Percentiles rank a stretch among this genome's conserved stretches.
These are phyloP conservation scores for Acomys russatus DNA, from an alignment of 2,797 vertebrate species.

Conservation along the genomic window DNA sequence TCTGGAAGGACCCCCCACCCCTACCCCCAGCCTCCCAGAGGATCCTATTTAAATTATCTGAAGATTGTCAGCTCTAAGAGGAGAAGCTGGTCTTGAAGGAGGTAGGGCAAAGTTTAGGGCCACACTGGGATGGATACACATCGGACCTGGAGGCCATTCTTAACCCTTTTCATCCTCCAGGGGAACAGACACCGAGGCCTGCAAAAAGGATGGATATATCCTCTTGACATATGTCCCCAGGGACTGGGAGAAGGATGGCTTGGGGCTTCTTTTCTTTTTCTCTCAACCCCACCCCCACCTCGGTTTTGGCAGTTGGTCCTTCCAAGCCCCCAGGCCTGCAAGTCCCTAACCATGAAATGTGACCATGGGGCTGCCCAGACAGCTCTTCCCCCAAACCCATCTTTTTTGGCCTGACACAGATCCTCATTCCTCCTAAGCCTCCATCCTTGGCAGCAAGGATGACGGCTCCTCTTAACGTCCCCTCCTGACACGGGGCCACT, in stretches of 20 bases:
- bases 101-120: conserved; percentile 61
- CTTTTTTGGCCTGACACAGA: conserved; percentile 29
- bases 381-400: neutral
- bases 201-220: neutral
- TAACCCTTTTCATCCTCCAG: conserved; percentile 25
- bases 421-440: conserved; percentile 5
- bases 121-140: neutral
- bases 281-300: neutral
- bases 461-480: neutral
- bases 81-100: neutral
- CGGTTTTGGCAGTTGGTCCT: conserved; percentile 37
- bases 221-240: neutral
- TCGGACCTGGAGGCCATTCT: conserved; percentile 15
- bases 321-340: conserved; percentile 52
- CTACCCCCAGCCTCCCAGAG: neutral
- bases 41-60: conserved; percentile 4
- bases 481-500: neutral
- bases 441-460: neutral
- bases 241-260: neutral
- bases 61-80: neutral
- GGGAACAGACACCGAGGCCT: conserved; percentile 7
- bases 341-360: conserved; percentile 55
- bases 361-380: conserved; percentile 2
- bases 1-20: conserved; percentile 17
- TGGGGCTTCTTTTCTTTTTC: conserved; percentile 6